Base-by-base conservation (phyloP, 2,888 invertebrate species). In the Myathropa florea region DNA sequence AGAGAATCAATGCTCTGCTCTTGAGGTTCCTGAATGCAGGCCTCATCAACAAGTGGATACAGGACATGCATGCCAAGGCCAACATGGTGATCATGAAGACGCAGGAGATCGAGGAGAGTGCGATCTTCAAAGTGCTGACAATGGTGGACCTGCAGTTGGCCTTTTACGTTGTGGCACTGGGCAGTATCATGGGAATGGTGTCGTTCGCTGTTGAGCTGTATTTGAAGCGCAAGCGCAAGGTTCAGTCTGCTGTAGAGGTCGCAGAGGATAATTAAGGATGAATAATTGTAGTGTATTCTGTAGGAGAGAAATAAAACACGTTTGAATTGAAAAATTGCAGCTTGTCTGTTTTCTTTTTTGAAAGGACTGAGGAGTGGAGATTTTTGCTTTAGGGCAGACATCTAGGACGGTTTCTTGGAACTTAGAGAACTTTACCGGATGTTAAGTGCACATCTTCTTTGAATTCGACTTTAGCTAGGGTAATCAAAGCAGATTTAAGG, bases 121-220 rank as follows among this genome's bases (percentile, higher is more conserved):
- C 88, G 6, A 30, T 64, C 21, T 90, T 90, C 28, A 92, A 92
- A 61, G 89, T 92, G 18, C 88, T 93, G 2, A 92, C 91, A 12
- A 86, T 93, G 46, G 83, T 65, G 0, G 93, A 93, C 86, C 89
- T 93, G 9, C 92, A 93, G 80, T 88, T 93, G 71, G 89, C 92
- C 33, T 93, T 93, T 89, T 92, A 92, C 83, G 91, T 93, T 12
- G 87, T 93, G 4, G 21, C 91, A 6, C 70, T 89, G 30, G 93
- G 93, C 3, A 91, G 89, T 28, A 7, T 90, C 0, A 14, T 91
- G 6, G 89, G 88, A 4, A 61, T 77, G 3, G 4, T 91, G 0
- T 84, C 89, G 3, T 88, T 92, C 3, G 14, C 89, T 0, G 53
- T 64, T 1, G 92, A 92, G 26, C 24, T 84, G 23, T 80, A 3